Evolutionary conservation across 2,888 invertebrate genomes (phyloP).

Genomic region (Xanthorhoe spadicearia): DNA sequence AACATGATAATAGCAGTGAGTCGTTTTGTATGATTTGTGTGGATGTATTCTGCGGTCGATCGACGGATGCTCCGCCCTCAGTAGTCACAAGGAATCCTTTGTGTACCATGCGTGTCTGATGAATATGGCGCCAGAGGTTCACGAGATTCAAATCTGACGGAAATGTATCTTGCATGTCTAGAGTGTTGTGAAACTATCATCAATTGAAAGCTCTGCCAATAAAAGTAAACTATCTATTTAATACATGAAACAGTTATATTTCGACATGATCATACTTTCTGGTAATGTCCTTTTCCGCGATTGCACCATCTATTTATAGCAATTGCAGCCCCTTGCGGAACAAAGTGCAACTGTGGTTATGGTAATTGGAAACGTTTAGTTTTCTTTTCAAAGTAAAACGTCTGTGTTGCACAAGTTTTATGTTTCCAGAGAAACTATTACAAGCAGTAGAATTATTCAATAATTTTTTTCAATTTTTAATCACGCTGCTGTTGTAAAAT

Average conservation of each 20-base stretch:
- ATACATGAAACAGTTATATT: background rate
- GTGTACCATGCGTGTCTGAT: slow-evolving; percentile 62
- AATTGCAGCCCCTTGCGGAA: slow-evolving; percentile 40
- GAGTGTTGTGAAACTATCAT: slow-evolving; percentile 6
- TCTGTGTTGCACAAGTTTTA: slow-evolving; percentile 11
- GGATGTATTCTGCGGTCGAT: slow-evolving; percentile 54
- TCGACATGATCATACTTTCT: slow-evolving; percentile 12
- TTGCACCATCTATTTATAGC: slow-evolving; percentile 33
- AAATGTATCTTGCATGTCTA: slow-evolving; percentile 19
- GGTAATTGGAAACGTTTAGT: slow-evolving; percentile 26
- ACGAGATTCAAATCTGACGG: slow-evolving; percentile 36
- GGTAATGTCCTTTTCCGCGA: slow-evolving; percentile 24
- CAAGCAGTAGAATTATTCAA: slow-evolving; percentile 3
- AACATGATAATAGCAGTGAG: slow-evolving; percentile 56
- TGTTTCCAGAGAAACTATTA: slow-evolving; percentile 9
- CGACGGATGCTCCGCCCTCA: slow-evolving; percentile 67
- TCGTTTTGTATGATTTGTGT: slow-evolving; percentile 57
- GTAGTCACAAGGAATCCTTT: slow-evolving; percentile 68
- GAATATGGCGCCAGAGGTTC: slow-evolving; percentile 39
- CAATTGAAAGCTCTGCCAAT: background rate
- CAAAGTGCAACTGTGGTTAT: slow-evolving; percentile 40
- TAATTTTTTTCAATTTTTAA: slow-evolving; percentile 15
- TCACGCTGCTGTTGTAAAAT: slow-evolving; percentile 9
- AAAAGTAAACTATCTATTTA: background rate
- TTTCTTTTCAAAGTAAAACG: slow-evolving; percentile 17